Evolutionary conservation across 2,888 invertebrate species (phyloP), one percentile per base, ranked within the genome.

Genomic region (Leucania comma): DNA sequence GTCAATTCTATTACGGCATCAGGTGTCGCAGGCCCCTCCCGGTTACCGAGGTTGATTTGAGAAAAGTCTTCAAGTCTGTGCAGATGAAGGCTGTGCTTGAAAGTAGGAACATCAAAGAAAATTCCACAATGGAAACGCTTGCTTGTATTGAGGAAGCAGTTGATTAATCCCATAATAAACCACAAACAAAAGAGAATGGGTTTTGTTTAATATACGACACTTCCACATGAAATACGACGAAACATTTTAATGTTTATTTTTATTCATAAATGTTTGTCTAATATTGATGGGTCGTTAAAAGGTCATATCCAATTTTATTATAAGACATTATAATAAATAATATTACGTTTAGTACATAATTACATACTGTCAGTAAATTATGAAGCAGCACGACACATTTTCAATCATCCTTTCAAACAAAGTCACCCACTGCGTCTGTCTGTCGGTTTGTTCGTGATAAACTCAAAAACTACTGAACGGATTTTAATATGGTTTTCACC

Each of bases 121-220:
- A 2, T 22, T n/a, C 3, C 5, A 48, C 46, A 48, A 17, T n/a
- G n/a, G 12, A 48, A 48, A 9, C 10, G 14, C 10, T 65, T 20
- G 20, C 14, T 32, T 2, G 20, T 17, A 3, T 69, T 32, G 5
- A 32, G 3, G 12, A 53, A 68, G 51, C 10, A 53, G 29, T 24
- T 53, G 12, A 29, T 53, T 12, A 46, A 20, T 53, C 12, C 8
- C 17, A 17, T 35, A 46, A 12, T 53, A 54, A 32, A 12, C 4
- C 32, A 14, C 22, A 26, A 53, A 32, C 32, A 46, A 54, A 68
- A 67, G 29, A 53, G 20, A 17, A 67, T 32, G 32, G 20, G 14
- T 70, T 29, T 26, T 38, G 17, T 68, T 42, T 68, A 42, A 22
- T 9, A 14, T 26, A 54, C 6, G 26, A 70, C n/a, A 38, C 26